A percentile compares a stretch with the other conserved stretches of the same genome.
Evolutionary conservation across 2,797 vertebrate genomes (phyloP).

Genomic region (Brachyrhaphis roseni): DNA sequence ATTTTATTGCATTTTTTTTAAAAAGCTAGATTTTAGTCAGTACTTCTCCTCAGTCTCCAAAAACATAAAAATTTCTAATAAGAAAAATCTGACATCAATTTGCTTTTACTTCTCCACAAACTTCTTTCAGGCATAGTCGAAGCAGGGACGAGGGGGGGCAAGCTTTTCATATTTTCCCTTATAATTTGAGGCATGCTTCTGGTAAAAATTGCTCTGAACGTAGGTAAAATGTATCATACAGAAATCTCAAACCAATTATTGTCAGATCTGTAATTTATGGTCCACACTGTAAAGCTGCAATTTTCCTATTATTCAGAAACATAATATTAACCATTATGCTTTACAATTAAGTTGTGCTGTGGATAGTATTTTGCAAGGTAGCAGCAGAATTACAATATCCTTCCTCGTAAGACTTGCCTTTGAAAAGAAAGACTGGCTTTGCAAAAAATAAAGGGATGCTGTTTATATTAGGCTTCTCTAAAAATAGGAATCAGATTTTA

Average conservation of each 20-base stretch:
- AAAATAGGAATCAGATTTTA: not conserved
- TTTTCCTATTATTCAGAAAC: constrained; percentile 16
- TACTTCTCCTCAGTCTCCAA: not conserved
- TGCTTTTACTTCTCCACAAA: not conserved
- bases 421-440: not conserved
- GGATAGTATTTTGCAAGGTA: not conserved
- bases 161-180: not conserved
- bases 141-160: not conserved
- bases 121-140: not conserved
- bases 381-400: not conserved
- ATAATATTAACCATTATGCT: not conserved
- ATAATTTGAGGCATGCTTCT: not conserved
- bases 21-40: not conserved
- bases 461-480: not conserved
- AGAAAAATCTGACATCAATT: not conserved
- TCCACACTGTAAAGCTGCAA: constrained; percentile 27
- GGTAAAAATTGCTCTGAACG: not conserved
- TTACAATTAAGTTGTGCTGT: no score
- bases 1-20: not conserved
- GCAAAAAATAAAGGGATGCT: not conserved
- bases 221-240: not conserved
- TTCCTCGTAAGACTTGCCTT: not conserved
- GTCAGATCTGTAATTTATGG: constrained; percentile 2
- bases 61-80: not conserved
- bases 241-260: not conserved